Conservation (phyloP, 2,113 vertebrate species). For the Osmerus mordax region DNA sequence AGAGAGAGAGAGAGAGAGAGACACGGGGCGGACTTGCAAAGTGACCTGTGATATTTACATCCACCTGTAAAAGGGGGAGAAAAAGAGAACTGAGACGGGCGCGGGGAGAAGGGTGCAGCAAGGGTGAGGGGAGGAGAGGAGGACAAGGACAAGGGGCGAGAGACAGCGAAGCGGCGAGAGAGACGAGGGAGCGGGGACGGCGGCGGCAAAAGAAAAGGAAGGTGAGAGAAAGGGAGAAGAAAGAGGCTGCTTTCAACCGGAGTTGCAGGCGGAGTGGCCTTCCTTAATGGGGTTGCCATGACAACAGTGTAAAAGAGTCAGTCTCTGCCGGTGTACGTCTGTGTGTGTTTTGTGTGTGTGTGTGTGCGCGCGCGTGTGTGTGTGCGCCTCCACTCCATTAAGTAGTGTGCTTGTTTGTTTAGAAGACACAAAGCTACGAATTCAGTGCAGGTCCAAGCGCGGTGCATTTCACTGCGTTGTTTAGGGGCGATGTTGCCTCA, state of each 20-base stretch:
- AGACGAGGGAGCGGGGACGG: slow-evolving; percentile 46
- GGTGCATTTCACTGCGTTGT: no score
- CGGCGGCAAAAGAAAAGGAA: slow-evolving; percentile 8
- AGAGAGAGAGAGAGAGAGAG: slow-evolving; percentile 7
- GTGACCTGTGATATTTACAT: no score
- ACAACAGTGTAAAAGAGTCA: slow-evolving; percentile 73
- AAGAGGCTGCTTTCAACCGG: slow-evolving; percentile 65
- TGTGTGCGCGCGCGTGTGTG: slow-evolving; percentile 20
- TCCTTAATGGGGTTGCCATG: slow-evolving; percentile 78
- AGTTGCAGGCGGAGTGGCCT: slow-evolving; percentile 71
- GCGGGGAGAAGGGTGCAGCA: slow-evolving; percentile 43
- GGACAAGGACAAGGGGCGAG: slow-evolving; percentile 58
- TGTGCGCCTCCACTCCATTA: slow-evolving; percentile 6
- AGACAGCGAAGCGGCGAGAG: slow-evolving; percentile 58
- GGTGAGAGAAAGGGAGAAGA: slow-evolving; percentile 33
- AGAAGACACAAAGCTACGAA: no score
- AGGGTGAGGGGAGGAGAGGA: slow-evolving; percentile 41
- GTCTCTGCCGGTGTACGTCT: slow-evolving; percentile 50
- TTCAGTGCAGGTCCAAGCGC: no score
- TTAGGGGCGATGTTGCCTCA: no score
- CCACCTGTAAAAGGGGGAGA: not conserved
- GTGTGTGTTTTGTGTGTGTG: no score
- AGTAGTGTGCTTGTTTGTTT: no score
- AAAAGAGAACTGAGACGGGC: no score
- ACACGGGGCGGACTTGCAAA: not conserved